phyloP scores from a whole-genome alignment of 2,888 invertebrate genomes.

The Habroteleia sp. region DNA sequence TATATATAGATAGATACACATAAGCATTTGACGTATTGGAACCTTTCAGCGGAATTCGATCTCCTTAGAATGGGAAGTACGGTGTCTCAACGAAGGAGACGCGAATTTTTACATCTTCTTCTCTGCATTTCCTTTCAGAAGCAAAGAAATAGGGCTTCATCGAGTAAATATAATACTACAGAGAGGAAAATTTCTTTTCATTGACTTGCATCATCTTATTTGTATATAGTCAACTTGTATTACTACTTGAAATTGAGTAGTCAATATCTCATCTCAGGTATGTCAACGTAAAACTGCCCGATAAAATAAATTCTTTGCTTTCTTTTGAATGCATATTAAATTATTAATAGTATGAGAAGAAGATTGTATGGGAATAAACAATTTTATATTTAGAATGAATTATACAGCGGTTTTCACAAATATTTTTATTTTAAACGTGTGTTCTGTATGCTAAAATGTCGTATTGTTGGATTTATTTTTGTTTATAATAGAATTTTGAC shows the following conservation, averaged over 20 bases:
- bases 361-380: no score
- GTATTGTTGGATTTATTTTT: no score
- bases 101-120: slow-evolving; percentile 60
- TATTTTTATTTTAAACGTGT: no score
- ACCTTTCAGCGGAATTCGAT: slow-evolving; percentile 60
- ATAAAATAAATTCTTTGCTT: slow-evolving; percentile 36
- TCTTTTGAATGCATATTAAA: slow-evolving; percentile 15
- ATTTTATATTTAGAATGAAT: no score
- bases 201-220: slow-evolving; percentile 62
- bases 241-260: slow-evolving; percentile 62
- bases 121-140: slow-evolving; percentile 61
- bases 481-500: no score
- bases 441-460: no score
- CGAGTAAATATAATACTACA: slow-evolving; percentile 62
- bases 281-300: slow-evolving; percentile 46
- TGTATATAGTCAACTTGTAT: slow-evolving; percentile 57
- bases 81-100: slow-evolving; percentile 57
- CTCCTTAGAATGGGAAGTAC: slow-evolving; percentile 57
- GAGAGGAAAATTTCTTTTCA: slow-evolving; percentile 60
- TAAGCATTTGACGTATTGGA: slow-evolving; percentile 60
- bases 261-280: slow-evolving; percentile 55
- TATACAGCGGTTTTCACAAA: no score
- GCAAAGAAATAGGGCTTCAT: slow-evolving; percentile 62
- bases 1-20: slow-evolving; percentile 42
- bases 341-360: no score